Evolutionary conservation across 2,888 invertebrate genomes (phyloP).

Genomic region (Artemia sinica): DNA sequence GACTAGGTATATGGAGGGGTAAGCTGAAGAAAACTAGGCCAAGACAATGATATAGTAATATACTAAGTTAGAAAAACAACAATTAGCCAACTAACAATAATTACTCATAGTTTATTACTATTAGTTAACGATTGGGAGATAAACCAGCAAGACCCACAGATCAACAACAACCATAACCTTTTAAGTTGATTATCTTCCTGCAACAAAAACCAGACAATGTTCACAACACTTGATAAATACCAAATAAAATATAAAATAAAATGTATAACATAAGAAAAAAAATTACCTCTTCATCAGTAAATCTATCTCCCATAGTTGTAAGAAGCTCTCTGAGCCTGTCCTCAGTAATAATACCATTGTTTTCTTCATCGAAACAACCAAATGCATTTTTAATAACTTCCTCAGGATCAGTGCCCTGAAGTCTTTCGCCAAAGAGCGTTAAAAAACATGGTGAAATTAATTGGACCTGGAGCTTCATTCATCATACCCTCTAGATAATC

Average conservation of each 20-base stretch:
- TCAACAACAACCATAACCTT: too few species aligned
- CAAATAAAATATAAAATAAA: neutral
- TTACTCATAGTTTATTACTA: too few species aligned
- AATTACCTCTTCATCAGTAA: slow-evolving; percentile 63
- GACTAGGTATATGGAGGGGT: too few species aligned
- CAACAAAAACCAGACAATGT: too few species aligned
- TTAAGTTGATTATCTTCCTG: too few species aligned
- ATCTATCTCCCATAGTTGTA: slow-evolving; percentile 90
- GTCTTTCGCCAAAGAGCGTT: slow-evolving; percentile 89
- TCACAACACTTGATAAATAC: too few species aligned
- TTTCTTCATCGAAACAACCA: slow-evolving; percentile 96
- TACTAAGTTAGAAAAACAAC: too few species aligned
- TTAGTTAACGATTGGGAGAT: too few species aligned
- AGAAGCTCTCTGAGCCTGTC: slow-evolving; percentile 84
- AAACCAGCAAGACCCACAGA: too few species aligned
- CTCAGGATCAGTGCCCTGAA: slow-evolving; percentile 97
- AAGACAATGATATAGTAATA: too few species aligned
- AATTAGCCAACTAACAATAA: too few species aligned
- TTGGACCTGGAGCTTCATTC: slow-evolving; percentile 94
- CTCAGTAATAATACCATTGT: slow-evolving; percentile 74
- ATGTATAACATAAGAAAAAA: neutral
- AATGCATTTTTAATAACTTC: slow-evolving; percentile 99
- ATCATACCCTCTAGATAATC: slow-evolving; percentile 95
- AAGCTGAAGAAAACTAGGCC: too few species aligned
- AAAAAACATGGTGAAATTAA: slow-evolving; percentile 99